Conservation (phyloP, 2,888 invertebrate genomes). For the Luperina nickerlii region DNA sequence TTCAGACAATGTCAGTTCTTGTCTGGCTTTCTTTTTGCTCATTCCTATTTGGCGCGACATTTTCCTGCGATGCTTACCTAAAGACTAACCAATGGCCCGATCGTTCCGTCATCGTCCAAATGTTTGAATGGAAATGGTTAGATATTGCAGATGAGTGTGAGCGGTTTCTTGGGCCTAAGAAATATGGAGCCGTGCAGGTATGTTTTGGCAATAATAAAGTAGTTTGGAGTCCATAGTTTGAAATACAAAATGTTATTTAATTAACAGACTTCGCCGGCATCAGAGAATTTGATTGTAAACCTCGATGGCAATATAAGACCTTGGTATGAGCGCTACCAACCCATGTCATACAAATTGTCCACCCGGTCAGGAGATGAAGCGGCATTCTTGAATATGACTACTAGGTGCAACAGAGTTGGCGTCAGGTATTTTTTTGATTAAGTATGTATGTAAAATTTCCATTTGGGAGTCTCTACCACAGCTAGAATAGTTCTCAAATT, state of each 20-base stretch:
- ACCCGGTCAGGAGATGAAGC: slow-evolving; percentile 94
- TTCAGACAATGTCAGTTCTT: slow-evolving; percentile 46
- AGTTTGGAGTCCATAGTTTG: background rate
- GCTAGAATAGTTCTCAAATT: background rate
- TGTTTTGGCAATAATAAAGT: slow-evolving; percentile 16
- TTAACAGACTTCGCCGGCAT: slow-evolving; percentile 92
- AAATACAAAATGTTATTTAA: background rate
- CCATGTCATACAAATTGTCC: slow-evolving; percentile 93
- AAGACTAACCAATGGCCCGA: slow-evolving; percentile 86
- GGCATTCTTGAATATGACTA: slow-evolving; percentile 94
- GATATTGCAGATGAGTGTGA: slow-evolving; percentile 96
- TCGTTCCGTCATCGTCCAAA: slow-evolving; percentile 92
- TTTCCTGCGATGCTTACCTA: slow-evolving; percentile 29
- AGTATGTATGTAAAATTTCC: background rate
- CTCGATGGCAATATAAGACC: slow-evolving; percentile 89
- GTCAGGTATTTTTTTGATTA: slow-evolving; percentile 86
- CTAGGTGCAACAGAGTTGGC: slow-evolving; percentile 94
- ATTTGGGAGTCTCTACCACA: background rate
- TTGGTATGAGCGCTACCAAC: slow-evolving; percentile 97
- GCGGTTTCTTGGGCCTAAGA: slow-evolving; percentile 92
- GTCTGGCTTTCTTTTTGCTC: slow-evolving; percentile 27
- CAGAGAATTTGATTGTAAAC: slow-evolving; percentile 92
- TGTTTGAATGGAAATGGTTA: slow-evolving; percentile 95
- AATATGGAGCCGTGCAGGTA: slow-evolving; percentile 94
- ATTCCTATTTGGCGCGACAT: slow-evolving; percentile 23